Base-by-base conservation (phyloP, 2,888 invertebrate genomes). In the Cryptocephalus primarius region DNA sequence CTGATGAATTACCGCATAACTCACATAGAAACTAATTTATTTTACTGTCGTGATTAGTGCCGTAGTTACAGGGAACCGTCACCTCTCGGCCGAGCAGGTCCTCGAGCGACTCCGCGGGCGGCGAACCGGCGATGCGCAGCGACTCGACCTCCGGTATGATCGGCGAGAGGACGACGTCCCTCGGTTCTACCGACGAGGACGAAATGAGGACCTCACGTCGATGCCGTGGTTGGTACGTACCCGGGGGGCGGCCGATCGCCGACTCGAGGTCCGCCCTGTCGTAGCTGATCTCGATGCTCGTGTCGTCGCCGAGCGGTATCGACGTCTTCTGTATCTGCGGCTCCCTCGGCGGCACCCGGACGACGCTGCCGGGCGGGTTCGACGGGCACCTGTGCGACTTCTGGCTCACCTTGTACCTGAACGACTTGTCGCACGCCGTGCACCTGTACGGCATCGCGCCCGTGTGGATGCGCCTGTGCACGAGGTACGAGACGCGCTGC, bases 381-480 rank as follows among this genome's bases (percentile, higher is more conserved):
- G 73, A 73, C 48, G 77, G 74, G 61, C 88, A 89, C 69, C 88
- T 88, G 61, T 89, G 88, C 4, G 87, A 88, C 60, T 86, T 75
- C 66, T 87, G 85, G 44, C 88, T 88, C 9, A 88, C 87, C 76
- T 89, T 89, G 60, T 89, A 89, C 48, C 89, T 77, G 65, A 89
- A 89, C 61, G 76, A 83, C 72, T 86, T 88, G 44, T 84, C 78
- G 64, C 89, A 90, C 8, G 80, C 77, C 39, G 83, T 81, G 61
- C 89, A 89, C 67, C 83, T 85, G 62, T 89, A 89, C 1, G 89
- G 89, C 87, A 88, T 86, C 0, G 79, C 87, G 33, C 88, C 89
- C 1, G 88, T 85, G 59, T 89, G 88, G 55, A 88, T 89, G 53
- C 89, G 76, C 51, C 83, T 77, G 64, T 90, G 89, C 0, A 90